Evolutionary conservation across 2,797 vertebrate genomes (phyloP), one percentile per base, ranked within the genome.

Genomic region (Percopsis omiscomaycus): DNA sequence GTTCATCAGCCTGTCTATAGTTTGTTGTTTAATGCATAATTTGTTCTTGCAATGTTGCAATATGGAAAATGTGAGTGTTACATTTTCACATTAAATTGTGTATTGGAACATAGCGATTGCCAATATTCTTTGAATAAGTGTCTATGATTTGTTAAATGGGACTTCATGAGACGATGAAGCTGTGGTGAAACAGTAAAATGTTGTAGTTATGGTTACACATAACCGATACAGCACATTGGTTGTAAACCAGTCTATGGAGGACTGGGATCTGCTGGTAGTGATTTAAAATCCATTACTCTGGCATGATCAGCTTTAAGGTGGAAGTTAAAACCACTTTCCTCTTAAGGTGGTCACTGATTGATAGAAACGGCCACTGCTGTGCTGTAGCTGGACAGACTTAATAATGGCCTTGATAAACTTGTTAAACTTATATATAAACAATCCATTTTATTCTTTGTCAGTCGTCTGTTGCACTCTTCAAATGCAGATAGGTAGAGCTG

Each of bases 231-330:
- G 2, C 53, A 45, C 8, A 22, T 22, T 10, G 61, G 56, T 55
- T 59, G 68, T 60, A 59, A 22, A 65, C 9, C 45, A 44, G 29
- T 5, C 51, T 29, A 14, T 29, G 14, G 51, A 55, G 55, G 55
- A 55, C 32, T 42, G 30, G 15, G 37, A 9, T 9, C 44, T 14
- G 56, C 45, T 30, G 45, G 57, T 30, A 71, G 62, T 55, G 45
- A 60, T 65, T 71, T 59, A 32, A 48, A 55, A 60, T 22, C 12
- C 56, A 60, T 59, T 49, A 49, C 44, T 42, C 29, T 55, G 44
- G 55, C 27, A 53, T 64, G 55, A 58, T 53, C 8, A 28, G 15
- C 29, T 52, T 42, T 14, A 42, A 51, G n/a, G 16, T 15, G 16
- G 15, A n/a, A 47, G 47, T 32, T 47, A 5, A 48, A 49, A 59